Evolutionary conservation across 1,140 invertebrate genomes (phyloP).

Genomic region (Latrodectus geometricus): DNA sequence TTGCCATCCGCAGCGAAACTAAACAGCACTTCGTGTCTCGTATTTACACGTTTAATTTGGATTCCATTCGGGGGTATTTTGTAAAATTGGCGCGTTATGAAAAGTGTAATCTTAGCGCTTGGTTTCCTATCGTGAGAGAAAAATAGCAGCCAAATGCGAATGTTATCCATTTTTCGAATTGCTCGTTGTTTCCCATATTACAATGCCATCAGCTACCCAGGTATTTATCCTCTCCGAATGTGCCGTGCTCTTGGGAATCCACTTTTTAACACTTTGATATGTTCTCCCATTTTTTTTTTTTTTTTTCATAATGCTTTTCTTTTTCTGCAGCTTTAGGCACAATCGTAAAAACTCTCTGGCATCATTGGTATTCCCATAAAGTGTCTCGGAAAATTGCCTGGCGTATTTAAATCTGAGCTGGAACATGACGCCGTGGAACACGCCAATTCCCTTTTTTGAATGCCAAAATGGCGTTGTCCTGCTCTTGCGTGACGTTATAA

Average conservation of each 20-base stretch:
- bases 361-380: not conserved
- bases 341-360: not conserved
- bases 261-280: not conserved
- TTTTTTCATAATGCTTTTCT: not conserved
- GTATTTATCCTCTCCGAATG: not conserved
- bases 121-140: conserved; percentile 14
- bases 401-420: not conserved
- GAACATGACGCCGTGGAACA: not conserved
- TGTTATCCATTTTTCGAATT: conserved; percentile 11
- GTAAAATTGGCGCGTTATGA: not conserved
- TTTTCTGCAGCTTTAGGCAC: not conserved
- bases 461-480: not conserved
- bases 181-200: conserved; percentile 29
- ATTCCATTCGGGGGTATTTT: too few relatives aligned
- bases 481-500: not conserved
- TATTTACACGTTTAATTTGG: too few relatives aligned
- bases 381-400: not conserved
- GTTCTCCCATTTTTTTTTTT: not conserved
- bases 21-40: too few relatives aligned
- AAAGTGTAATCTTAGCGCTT: conserved; percentile 20
- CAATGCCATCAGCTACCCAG: conserved; percentile 1
- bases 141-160: not conserved
- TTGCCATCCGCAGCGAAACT: too few relatives aligned
- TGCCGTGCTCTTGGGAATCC: not conserved
- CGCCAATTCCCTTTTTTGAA: not conserved